Base-by-base conservation (phyloP, 2,888 invertebrate genomes). In the Ametastegia equiseti region DNA sequence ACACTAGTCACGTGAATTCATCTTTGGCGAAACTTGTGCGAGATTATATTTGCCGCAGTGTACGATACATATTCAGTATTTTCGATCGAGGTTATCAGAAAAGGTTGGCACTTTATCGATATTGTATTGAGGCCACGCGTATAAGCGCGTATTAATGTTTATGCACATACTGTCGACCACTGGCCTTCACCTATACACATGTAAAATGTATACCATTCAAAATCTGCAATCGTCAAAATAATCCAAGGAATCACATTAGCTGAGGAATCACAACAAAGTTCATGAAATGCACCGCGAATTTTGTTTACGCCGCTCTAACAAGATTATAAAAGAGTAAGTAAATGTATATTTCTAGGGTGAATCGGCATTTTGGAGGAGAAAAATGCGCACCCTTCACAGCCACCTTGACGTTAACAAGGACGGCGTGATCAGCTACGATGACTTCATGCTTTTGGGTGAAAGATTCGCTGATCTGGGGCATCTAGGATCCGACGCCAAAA, bases 341-440 rank as follows among this genome's bases (percentile, higher is more conserved):
- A 54, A 57, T 80, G 81, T 60, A 75, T 47, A 84, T 78, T 89
- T 88, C 78, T 83, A 94, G 93, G 94, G 93, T 4, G 92, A 93
- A 86, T 92, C 93, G 1, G 94, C 95, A 81, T 97, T 97, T 90
- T 97, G 97, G 97, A 94, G 96, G 42, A 94, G 96, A 88, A 97
- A 97, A 92, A 97, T 97, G 95, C 95, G 97, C 45, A 97, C 97
- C 0, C 94, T 97, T 80, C 97, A 97, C 92, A 95, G 95, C 86
- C 95, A 97, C 83, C 92, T 97, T 84, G 97, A 97, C 90, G 94
- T 97, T 0, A 97, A 97, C 92, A 97, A 96, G 89, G 97, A 97
- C 87, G 97, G 97, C 0, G 95, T 97, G 84, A 95, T 97, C 87
- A 96, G 97, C 0, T 97, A 93, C 91, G 96, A 97, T 87, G 97